Base-by-base conservation (phyloP, 2,113 vertebrate species). In the Andinoacara biseriatus region DNA sequence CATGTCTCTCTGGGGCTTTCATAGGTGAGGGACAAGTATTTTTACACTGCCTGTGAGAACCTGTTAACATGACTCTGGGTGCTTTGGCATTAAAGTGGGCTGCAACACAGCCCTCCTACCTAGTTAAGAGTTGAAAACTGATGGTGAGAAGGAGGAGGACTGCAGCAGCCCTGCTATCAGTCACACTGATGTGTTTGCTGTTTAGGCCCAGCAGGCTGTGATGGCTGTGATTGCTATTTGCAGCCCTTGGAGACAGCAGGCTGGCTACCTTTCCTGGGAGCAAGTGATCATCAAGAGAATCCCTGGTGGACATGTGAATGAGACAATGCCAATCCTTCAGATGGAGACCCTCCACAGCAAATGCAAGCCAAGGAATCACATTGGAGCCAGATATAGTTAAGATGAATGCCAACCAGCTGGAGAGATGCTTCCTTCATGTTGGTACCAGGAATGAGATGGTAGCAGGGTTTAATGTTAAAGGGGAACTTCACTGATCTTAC, bases 281-380 rank as follows among this genome's bases (percentile, higher is more conserved):
- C 82, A 87, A 91, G 87, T 86, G 79, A 88, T 93, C 86, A 93
- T 90, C 59, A 81, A 85, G 74, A 17, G 58, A 84, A 83, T 75
- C 78, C 82, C 86, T 22, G 20, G 18, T 11, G 82, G 85, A 76
- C 31, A 62, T 75, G 31, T 59, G 76, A 85, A 84, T 31, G 78
- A 81, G 77, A 85, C 78, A 75, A 80, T 38, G 82, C 67, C 40
- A 29, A 35, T 67, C 46, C 81, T 82, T 84, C 74, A 78, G 52
- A 76, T 5, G 1, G 62, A 58, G 35, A 86, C 13, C 29, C n/a
- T 78, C 57, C 10, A 10, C 38, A 49, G 31, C 13, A 61, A 58
- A 79, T 43, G 7, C 2, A 4, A 83, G 61, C 57, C 26, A 69
- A 80, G 33, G 52, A 46, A 57, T 81, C 40, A 56, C 74, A 87